A percentile compares a stretch with the other conserved stretches of the same genome.
These are phyloP conservation scores for Darevskia mixta DNA, from an alignment of 2,797 vertebrate species.

Conservation along the genomic window DNA sequence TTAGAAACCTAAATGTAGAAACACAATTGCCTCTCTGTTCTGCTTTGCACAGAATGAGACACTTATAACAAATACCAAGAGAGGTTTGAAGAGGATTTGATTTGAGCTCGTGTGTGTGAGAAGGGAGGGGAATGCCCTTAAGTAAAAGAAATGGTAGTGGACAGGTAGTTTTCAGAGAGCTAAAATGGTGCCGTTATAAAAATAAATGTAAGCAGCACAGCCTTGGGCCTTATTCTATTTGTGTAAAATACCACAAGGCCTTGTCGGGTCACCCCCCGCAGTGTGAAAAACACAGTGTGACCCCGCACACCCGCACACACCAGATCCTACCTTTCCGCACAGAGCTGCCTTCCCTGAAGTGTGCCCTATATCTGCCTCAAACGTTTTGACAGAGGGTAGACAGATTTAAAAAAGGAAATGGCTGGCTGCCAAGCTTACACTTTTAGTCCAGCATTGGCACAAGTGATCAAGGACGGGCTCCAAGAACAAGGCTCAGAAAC, in stretches of 20 bases:
- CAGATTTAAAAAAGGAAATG: conserved; percentile 55
- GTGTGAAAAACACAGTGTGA: conserved; percentile 51
- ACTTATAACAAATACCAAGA: neutral
- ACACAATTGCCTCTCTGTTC: neutral
- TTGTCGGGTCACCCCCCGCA: neutral
- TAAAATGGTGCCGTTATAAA: conserved; percentile 21
- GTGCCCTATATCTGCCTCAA: conserved; percentile 53
- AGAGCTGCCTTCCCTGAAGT: conserved; percentile 29
- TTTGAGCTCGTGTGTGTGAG: too few species aligned
- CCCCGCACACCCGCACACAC: conserved; percentile 4
- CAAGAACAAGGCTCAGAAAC: conserved; percentile 29
- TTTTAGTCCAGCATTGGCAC: conserved; percentile 31
- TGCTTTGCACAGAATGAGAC: neutral
- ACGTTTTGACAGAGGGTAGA: conserved; percentile 38
- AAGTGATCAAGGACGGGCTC: conserved; percentile 46
- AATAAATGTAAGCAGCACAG: rapidly evolving
- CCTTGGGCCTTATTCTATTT: neutral
- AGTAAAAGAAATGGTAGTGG: conserved; percentile 38
- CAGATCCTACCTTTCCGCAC: conserved; percentile 64
- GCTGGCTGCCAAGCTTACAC: conserved; percentile 33
- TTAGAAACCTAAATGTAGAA: too few species aligned
- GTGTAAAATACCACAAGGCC: conserved; percentile 15
- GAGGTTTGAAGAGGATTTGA: neutral
- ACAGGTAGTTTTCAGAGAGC: conserved; percentile 53
- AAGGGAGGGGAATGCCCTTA: neutral